phyloP scores from a whole-genome alignment of 2,113 vertebrate species.

The Excalfactoria chinensis region DNA sequence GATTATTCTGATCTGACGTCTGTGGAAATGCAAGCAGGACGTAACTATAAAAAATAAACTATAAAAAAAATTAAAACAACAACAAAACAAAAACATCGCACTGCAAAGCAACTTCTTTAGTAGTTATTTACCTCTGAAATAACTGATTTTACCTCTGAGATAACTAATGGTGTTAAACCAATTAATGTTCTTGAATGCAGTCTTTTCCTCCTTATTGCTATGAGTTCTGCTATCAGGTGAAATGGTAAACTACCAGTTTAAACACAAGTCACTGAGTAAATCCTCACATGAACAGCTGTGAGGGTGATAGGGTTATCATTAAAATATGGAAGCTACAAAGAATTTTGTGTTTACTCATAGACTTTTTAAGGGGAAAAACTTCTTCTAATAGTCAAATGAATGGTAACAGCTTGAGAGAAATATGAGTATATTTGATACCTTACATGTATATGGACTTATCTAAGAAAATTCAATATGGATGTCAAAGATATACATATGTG shows the following conservation, averaged over 20 bases:
- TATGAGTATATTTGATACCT: neutral
- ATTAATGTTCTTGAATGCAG: neutral
- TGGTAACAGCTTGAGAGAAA: neutral
- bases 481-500: neutral
- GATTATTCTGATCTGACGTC: neutral
- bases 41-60: neutral
- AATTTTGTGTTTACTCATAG: neutral
- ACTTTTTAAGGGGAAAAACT: neutral
- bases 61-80: neutral
- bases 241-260: neutral
- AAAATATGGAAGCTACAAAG: neutral
- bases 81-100: neutral
- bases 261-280: neutral
- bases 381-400: neutral
- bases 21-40: neutral
- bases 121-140: neutral
- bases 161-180: neutral
- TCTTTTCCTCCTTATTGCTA: neutral
- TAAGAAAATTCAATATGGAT: neutral
- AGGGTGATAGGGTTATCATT: neutral
- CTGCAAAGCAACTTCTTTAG: neutral
- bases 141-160: neutral
- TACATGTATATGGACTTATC: neutral
- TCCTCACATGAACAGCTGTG: neutral
- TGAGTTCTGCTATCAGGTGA: neutral